Evolutionary conservation across 1,140 invertebrate species (phyloP).

Genomic region (Metaphire vulgaris): DNA sequence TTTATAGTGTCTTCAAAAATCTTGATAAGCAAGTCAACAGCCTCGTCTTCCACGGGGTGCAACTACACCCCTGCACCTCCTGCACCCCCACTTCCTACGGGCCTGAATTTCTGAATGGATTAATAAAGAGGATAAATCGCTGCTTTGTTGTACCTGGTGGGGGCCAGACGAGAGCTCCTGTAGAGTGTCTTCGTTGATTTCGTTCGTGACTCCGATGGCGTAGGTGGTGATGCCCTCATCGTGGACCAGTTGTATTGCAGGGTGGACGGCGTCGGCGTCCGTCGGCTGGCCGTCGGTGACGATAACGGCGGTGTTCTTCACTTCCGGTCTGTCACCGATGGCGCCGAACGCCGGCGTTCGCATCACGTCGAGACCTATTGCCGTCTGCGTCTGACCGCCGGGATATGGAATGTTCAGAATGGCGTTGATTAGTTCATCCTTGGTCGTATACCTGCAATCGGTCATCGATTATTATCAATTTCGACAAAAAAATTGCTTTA

Average conservation of each 20-base stretch:
- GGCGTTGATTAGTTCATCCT: background rate
- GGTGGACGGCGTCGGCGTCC: no score
- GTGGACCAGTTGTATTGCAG: no score
- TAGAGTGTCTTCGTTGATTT: background rate
- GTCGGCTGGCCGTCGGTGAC: slow-evolving; percentile 35
- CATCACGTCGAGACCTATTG: background rate
- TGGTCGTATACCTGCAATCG: background rate
- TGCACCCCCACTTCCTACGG: no score
- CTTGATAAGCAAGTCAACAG: no score
- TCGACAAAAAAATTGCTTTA: no score
- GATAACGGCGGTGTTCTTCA: slow-evolving; percentile 31
- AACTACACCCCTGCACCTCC: no score
- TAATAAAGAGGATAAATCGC: no score
- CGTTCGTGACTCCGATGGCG: background rate
- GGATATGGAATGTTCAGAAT: slow-evolving; percentile 7
- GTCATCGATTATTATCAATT: no score
- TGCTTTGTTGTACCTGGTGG: background rate
- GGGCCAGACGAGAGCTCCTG: background rate
- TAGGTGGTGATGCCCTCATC: no score
- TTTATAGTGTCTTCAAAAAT: no score
- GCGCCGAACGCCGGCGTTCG: background rate
- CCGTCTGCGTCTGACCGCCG: background rate
- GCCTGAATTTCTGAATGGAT: no score
- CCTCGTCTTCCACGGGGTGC: no score
- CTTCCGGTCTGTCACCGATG: slow-evolving; percentile 19